These are phyloP conservation scores for Hucho hucho DNA, from an alignment of 2,113 vertebrate genomes.

Conservation along the genomic window DNA sequence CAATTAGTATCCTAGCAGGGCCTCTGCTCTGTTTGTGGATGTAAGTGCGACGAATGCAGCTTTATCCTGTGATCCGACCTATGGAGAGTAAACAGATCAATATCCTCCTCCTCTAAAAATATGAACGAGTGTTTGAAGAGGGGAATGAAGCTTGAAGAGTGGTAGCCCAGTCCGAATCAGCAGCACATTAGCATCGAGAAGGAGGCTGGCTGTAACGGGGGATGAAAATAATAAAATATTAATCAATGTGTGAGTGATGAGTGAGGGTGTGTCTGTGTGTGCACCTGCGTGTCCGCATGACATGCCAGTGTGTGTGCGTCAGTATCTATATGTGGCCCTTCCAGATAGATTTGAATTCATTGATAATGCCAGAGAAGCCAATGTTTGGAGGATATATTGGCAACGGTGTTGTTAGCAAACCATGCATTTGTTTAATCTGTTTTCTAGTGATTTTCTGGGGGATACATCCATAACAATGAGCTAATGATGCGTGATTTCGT, in stretches of 20 bases:
- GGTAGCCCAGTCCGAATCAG: conserved; percentile 1
- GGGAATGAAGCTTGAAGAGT: neutral
- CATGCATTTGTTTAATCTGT: too few species aligned
- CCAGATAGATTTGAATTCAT: too few species aligned
- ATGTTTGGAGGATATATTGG: too few species aligned
- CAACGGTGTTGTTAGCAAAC: too few species aligned
- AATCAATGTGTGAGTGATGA: conserved; percentile 31
- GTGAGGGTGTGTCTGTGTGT: neutral
- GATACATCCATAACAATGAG: too few species aligned
- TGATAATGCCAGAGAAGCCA: too few species aligned
- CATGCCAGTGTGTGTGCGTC: neutral
- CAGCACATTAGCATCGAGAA: conserved; percentile 12
- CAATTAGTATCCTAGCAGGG: conserved; percentile 5
- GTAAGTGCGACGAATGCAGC: conserved; percentile 8
- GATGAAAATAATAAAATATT: conserved; percentile 56
- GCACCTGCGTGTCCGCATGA: neutral
- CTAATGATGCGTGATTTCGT: too few species aligned
- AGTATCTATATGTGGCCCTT: conserved; percentile 13
- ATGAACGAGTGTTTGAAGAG: conserved; percentile 5
- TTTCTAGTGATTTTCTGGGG: too few species aligned
- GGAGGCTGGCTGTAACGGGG: conserved; percentile 32
- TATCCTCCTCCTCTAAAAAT: neutral
- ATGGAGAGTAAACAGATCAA: conserved; percentile 22
- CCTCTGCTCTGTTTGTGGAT: conserved; percentile 9
- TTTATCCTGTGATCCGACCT: neutral